A percentile compares a stretch with the other conserved stretches of the same genome.
Conservation (phyloP, 2,113 vertebrate genomes). For the Atractosteus spatula region DNA sequence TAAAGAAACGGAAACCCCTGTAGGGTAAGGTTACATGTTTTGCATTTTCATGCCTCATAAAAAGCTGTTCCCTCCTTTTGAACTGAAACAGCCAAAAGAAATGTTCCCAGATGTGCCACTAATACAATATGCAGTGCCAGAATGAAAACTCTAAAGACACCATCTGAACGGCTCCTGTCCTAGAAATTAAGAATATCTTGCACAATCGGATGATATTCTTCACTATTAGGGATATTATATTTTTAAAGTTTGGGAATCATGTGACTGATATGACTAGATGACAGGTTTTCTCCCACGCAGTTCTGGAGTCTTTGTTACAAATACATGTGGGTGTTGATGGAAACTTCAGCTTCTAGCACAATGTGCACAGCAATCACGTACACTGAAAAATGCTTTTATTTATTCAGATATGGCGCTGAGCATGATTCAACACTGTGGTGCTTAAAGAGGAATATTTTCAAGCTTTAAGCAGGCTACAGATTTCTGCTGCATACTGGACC, state of each 20-base stretch:
- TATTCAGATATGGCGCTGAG: not conserved
- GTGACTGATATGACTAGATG: not conserved
- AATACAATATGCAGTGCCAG: not conserved
- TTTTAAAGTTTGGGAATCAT: not conserved
- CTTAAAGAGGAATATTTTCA: no score
- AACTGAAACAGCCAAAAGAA: not conserved
- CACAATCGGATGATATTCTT: no score
- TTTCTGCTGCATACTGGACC: no score
- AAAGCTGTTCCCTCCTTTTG: not conserved
- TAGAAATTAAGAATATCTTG: no score
- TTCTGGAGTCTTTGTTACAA: not conserved
- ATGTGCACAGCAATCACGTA: not conserved
- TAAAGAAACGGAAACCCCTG: not conserved
- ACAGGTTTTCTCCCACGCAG: not conserved
- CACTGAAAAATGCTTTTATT: not conserved
- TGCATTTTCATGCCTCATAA: not conserved
- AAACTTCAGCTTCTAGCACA: not conserved
- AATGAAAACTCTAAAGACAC: not conserved
- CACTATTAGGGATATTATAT: not conserved
- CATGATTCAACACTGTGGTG: not conserved
- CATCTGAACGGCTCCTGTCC: not conserved
- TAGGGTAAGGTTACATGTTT: not conserved
- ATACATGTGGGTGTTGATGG: slow-evolving; percentile 2
- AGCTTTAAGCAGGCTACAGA: no score
- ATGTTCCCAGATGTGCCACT: not conserved